Evolutionary conservation across 1,140 invertebrate genomes (phyloP).

Genomic region (Drosophila yakuba): DNA sequence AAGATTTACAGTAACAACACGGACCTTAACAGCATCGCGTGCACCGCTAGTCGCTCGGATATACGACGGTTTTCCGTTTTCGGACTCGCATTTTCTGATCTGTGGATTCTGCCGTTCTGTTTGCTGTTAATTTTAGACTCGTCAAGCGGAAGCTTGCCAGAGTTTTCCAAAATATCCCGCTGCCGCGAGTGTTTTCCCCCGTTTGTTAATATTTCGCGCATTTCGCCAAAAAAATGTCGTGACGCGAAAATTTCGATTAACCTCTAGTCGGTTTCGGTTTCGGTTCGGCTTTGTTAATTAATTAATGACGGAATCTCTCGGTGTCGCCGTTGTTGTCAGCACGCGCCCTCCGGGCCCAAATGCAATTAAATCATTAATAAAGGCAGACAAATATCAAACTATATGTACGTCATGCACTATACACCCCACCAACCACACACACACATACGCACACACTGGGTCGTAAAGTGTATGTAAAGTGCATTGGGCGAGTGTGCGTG

Average conservation of each 20-base stretch:
- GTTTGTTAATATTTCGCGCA: slow-evolving; percentile 28
- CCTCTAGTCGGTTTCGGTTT: slow-evolving; percentile 51
- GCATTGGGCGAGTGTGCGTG: slow-evolving; percentile 60
- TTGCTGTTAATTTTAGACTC: slow-evolving; percentile 63
- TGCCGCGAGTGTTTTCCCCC: slow-evolving; percentile 52
- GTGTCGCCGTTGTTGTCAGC: slow-evolving; percentile 65
- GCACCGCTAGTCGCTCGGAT: slow-evolving; percentile 59
- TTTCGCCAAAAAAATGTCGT: slow-evolving; percentile 47
- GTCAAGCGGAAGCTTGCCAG: slow-evolving; percentile 52
- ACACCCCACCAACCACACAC: slow-evolving; percentile 12
- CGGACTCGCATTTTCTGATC: slow-evolving; percentile 33
- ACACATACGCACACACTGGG: slow-evolving; percentile 6
- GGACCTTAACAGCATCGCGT: slow-evolving; percentile 72
- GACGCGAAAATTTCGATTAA: slow-evolving; percentile 67
- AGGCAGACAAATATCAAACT: slow-evolving; percentile 73
- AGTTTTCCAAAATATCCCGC: slow-evolving; percentile 52
- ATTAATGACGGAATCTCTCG: slow-evolving; percentile 76
- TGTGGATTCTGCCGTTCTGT: slow-evolving; percentile 26
- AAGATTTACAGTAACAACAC: slow-evolving; percentile 80
- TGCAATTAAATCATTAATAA: slow-evolving; percentile 82
- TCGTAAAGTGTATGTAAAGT: slow-evolving; percentile 54
- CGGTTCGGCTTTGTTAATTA: slow-evolving; percentile 63
- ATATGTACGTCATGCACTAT: slow-evolving; percentile 25
- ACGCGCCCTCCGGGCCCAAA: slow-evolving; percentile 72
- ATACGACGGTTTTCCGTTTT: slow-evolving; percentile 61